phyloP scores from a whole-genome alignment of 64 coral and sea anemone genomes.

The Acropora tenuis region DNA sequence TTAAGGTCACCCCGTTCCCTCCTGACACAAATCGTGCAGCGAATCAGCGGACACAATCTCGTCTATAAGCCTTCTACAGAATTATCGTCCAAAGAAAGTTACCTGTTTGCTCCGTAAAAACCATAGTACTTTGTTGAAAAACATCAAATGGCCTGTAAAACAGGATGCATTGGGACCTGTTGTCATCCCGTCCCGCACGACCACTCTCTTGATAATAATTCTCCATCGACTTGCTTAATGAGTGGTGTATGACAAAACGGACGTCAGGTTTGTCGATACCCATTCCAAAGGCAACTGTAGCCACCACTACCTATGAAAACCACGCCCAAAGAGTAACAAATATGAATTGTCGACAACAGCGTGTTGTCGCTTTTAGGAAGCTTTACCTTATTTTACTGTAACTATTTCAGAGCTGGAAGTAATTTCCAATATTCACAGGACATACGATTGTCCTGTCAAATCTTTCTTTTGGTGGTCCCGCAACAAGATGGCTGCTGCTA shows the following conservation, averaged over 20 bases:
- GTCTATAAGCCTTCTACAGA: too few species aligned
- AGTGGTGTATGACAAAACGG: slow-evolving; percentile 96
- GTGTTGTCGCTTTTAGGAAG: too few species aligned
- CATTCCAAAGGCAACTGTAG: slow-evolving; percentile 98
- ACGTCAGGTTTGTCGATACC: slow-evolving; percentile 95
- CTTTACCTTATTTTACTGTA: too few species aligned
- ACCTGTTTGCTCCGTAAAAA: slow-evolving; percentile 93
- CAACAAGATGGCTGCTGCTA: too few species aligned
- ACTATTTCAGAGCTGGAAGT: too few species aligned
- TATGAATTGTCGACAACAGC: too few species aligned
- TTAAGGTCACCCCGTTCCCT: too few species aligned
- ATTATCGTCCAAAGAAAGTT: neutral
- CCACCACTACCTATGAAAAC: slow-evolving; percentile 80
- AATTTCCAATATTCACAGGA: too few species aligned
- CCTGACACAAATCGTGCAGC: too few species aligned
- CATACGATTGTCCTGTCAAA: too few species aligned
- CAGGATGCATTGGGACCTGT: slow-evolving; percentile 74
- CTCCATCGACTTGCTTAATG: slow-evolving; percentile 97
- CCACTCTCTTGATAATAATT: slow-evolving; percentile 98
- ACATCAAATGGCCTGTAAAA: slow-evolving; percentile 90
- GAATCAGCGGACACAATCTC: too few species aligned
- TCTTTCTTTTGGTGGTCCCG: too few species aligned
- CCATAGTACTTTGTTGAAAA: slow-evolving; percentile 89
- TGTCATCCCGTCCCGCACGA: slow-evolving; percentile 83
- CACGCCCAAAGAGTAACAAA: neutral